These are phyloP conservation scores for Seriola aureovittata DNA, from an alignment of 2,113 vertebrate genomes.

Conservation along the genomic window DNA sequence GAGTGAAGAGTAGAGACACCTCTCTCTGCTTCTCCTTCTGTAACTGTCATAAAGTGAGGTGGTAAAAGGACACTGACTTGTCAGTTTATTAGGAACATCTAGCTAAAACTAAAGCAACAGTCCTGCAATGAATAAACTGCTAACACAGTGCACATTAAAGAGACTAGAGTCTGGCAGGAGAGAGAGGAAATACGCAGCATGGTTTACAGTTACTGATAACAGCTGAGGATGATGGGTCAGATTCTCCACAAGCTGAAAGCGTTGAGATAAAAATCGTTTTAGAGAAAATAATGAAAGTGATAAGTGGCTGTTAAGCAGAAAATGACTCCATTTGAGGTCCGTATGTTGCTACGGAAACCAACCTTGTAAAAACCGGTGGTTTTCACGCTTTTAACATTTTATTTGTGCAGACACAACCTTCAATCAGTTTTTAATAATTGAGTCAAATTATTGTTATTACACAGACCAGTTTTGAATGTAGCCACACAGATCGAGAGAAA, in stretches of 20 bases:
- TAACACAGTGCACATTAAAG: not conserved
- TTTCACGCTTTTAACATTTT: not conserved
- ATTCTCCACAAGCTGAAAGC: slow-evolving; percentile 9
- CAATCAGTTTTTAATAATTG: not conserved
- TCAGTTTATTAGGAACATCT: not conserved
- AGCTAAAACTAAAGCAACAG: not conserved
- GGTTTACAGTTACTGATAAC: slow-evolving; percentile 40
- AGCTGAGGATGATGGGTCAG: slow-evolving; percentile 20
- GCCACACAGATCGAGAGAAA: not conserved
- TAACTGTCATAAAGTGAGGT: not conserved
- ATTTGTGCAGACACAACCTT: not conserved
- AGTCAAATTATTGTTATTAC: not conserved
- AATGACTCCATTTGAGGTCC: slow-evolving; percentile 20
- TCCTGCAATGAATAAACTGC: not conserved
- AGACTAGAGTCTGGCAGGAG: slow-evolving; percentile 4
- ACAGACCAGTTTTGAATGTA: not conserved
- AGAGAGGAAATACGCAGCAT: not conserved
- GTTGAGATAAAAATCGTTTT: not conserved
- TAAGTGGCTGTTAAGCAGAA: slow-evolving; percentile 13
- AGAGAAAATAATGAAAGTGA: slow-evolving; percentile 2
- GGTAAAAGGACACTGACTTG: slow-evolving; percentile 7
- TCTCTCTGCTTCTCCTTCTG: slow-evolving; percentile 10
- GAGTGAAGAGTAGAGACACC: slow-evolving; percentile 1
- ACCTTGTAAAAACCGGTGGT: slow-evolving; percentile 11
- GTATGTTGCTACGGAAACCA: slow-evolving; percentile 58